Evolutionary conservation across 2,797 vertebrate species (phyloP).

Genomic region (Parotocinclus haroldoi): DNA sequence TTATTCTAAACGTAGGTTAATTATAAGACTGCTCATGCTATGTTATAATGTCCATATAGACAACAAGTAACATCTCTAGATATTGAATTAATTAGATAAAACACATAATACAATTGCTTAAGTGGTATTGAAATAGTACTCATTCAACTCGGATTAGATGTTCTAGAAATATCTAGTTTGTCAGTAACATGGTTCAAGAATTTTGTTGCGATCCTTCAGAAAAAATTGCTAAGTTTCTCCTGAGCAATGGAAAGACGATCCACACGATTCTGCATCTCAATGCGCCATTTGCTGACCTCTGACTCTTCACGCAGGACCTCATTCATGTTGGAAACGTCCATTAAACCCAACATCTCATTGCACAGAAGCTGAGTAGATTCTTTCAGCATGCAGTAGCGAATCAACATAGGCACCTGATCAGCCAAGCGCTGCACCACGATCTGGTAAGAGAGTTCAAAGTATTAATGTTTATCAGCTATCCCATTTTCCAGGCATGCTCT

Average conservation of each 20-base stretch:
- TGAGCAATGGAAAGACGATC: constrained; percentile 26
- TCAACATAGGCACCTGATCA: constrained; percentile 70
- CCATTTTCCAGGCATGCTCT: too few species aligned
- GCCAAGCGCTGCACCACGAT: constrained; percentile 60
- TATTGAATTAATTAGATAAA: too few species aligned
- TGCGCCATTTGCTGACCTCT: constrained; percentile 18
- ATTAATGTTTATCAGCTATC: too few species aligned
- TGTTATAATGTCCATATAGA: too few species aligned
- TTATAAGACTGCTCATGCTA: too few species aligned
- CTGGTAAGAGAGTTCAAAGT: constrained; percentile 45
- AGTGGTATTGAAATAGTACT: too few species aligned
- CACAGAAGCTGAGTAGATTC: constrained; percentile 54
- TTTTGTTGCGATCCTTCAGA: constrained; percentile 3
- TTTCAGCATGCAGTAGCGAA: constrained; percentile 64
- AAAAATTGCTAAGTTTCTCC: constrained; percentile 29
- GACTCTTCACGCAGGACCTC: constrained; percentile 43
- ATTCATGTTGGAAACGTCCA: constrained; percentile 55
- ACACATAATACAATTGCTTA: too few species aligned
- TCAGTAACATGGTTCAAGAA: too few species aligned
- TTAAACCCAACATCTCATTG: constrained; percentile 61
- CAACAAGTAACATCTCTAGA: too few species aligned
- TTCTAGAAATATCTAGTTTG: too few species aligned
- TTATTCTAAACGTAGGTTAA: too few species aligned
- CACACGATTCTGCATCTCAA: constrained; percentile 21
- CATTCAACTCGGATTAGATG: too few species aligned